These are phyloP conservation scores for Noctua janthe DNA, from an alignment of 2,888 invertebrate genomes.

Conservation along the genomic window DNA sequence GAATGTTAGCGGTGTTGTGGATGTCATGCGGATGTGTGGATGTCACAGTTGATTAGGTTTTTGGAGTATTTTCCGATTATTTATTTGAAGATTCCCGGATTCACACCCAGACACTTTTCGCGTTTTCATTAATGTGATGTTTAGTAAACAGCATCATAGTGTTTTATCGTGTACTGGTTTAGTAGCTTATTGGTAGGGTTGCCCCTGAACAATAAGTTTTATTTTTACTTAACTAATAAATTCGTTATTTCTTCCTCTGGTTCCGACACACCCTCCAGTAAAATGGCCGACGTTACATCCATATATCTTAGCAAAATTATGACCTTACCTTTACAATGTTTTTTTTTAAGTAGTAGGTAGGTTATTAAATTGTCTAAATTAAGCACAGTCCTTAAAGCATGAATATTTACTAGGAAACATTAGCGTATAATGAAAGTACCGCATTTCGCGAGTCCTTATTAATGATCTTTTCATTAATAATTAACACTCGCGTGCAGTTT, in stretches of 20 bases:
- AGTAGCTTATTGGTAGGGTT: not conserved
- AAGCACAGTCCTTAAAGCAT: not conserved
- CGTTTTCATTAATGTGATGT: not conserved
- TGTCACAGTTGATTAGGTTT: constrained; percentile 4
- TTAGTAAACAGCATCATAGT: not conserved
- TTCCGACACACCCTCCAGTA: not conserved
- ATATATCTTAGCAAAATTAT: not conserved
- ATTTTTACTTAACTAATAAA: not conserved
- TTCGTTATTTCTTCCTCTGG: not conserved
- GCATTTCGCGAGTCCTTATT: constrained; percentile 39
- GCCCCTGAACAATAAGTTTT: not conserved
- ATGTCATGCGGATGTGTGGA: constrained; percentile 13
- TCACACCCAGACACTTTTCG: not conserved
- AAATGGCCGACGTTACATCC: not conserved
- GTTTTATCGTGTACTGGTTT: not conserved
- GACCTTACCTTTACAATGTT: not conserved
- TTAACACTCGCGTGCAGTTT: constrained; percentile 59
- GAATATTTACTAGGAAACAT: constrained; percentile 18
- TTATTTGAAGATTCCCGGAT: not conserved
- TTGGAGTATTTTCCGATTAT: not conserved
- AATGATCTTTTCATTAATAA: constrained; percentile 60
- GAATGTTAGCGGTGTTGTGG: not conserved
- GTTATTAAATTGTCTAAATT: not conserved
- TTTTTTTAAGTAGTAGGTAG: not conserved
- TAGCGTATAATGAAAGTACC: constrained; percentile 27